Evolutionary conservation across 2,888 invertebrate genomes (phyloP).

Genomic region (Nemotelus nigrinus): DNA sequence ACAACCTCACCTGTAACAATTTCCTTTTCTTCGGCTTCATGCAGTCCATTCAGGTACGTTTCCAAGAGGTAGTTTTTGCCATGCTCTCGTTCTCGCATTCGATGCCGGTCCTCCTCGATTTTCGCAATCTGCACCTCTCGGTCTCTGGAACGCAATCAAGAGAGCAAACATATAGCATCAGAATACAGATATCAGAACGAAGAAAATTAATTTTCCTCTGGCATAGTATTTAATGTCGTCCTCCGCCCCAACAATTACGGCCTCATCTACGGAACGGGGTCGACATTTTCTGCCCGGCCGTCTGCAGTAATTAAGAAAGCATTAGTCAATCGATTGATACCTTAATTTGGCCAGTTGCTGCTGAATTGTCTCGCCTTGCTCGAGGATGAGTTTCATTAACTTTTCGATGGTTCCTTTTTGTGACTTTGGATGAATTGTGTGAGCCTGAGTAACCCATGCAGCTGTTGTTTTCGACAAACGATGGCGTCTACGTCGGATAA

Average conservation of each 20-base stretch:
- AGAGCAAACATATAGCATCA: background rate
- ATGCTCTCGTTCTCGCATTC: constrained; percentile 76
- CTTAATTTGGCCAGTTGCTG: constrained; percentile 63
- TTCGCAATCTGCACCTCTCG: constrained; percentile 82
- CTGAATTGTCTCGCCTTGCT: constrained; percentile 70
- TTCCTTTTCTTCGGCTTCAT: constrained; percentile 64
- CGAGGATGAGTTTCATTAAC: constrained; percentile 68
- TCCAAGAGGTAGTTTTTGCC: constrained; percentile 83
- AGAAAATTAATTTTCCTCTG: constrained; percentile 35
- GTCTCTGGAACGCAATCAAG: constrained; percentile 65
- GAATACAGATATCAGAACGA: constrained; percentile 35
- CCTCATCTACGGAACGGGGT: background rate
- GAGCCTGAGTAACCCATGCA: constrained; percentile 57
- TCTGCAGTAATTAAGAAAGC: constrained; percentile 35
- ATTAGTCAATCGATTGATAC: constrained; percentile 53
- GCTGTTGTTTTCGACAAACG: constrained; percentile 53
- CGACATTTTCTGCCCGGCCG: background rate
- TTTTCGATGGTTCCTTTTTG: constrained; percentile 65
- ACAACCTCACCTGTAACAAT: constrained; percentile 64
- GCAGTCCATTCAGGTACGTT: constrained; percentile 74
- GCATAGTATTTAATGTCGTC: background rate
- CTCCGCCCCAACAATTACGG: background rate
- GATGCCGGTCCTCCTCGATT: constrained; percentile 81
- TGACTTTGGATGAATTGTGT: constrained; percentile 62
- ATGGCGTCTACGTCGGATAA: constrained; percentile 60